phyloP scores from a whole-genome alignment of 2,797 vertebrate genomes.

The Schizothorax lantsangensis region DNA sequence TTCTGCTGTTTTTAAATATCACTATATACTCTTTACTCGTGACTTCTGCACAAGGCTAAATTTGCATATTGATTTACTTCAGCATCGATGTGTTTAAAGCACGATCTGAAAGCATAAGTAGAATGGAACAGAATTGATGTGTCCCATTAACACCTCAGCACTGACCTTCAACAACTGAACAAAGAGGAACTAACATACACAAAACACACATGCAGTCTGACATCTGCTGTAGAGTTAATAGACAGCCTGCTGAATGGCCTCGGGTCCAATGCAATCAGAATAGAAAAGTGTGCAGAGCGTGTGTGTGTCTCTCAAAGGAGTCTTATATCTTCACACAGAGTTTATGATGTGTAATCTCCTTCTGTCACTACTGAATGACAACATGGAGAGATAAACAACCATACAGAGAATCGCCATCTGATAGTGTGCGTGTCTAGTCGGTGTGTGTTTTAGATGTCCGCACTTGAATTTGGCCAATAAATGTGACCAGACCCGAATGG shows the following conservation, averaged over 20 bases:
- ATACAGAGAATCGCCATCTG: background rate
- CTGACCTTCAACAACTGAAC: conserved; percentile 30
- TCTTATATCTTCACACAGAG: conserved; percentile 28
- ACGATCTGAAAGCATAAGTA: conserved; percentile 15
- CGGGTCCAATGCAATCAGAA: background rate
- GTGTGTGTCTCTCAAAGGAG: conserved; percentile 31
- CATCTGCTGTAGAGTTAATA: conserved; percentile 45
- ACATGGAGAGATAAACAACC: conserved; percentile 1
- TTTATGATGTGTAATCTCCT: conserved; percentile 48
- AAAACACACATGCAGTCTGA: conserved; percentile 23
- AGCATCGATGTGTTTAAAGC: background rate
- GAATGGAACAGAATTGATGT: conserved; percentile 31
- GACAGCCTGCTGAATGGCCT: conserved; percentile 19
- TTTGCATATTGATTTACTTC: conserved; percentile 34
- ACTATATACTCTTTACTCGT: background rate
- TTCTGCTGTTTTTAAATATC: background rate
- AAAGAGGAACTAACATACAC: background rate
- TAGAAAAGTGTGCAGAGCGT: conserved; percentile 12
- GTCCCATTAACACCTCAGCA: conserved; percentile 30
- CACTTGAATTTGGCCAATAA: background rate
- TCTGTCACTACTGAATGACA: conserved; percentile 37
- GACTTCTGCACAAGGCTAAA: background rate
- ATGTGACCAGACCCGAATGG: background rate
- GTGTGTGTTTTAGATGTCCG: background rate
- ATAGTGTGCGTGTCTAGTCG: background rate